phyloP scores from a whole-genome alignment of 2,113 vertebrate species.

The Fulica atra region DNA sequence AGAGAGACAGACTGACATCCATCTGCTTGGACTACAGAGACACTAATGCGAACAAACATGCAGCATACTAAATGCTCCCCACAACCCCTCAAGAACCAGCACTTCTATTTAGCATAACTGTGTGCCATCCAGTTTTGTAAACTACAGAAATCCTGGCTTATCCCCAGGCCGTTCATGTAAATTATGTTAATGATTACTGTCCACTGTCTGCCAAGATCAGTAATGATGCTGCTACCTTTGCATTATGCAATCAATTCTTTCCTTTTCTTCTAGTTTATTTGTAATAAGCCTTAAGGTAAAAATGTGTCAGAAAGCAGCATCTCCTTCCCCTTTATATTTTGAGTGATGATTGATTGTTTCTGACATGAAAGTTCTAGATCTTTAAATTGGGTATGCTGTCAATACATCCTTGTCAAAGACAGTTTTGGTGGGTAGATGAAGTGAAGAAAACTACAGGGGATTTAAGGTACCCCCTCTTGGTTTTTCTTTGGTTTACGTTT shows the following conservation, averaged over 20 bases:
- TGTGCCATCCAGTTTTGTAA: neutral
- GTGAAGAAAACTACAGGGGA: neutral
- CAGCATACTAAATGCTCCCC: constrained; percentile 22
- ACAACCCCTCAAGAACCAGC: neutral
- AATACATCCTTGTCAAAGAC: neutral
- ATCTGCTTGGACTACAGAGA: constrained; percentile 52
- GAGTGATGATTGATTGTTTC: neutral
- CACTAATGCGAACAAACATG: neutral
- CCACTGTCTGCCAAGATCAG: neutral
- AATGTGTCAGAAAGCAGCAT: neutral
- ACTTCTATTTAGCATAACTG: constrained; percentile 9
- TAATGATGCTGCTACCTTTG: neutral
- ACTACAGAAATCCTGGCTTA: neutral
- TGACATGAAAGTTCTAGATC: neutral
- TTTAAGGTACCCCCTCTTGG: neutral
- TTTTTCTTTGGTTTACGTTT: neutral
- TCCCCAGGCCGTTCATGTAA: constrained; percentile 2
- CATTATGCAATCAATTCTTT: neutral
- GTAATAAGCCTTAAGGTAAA: neutral
- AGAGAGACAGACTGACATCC: constrained; percentile 36
- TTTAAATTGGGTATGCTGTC: neutral
- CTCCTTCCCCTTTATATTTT: neutral
- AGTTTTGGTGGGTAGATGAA: neutral
- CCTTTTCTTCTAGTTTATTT: neutral
- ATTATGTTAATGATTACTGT: neutral